phyloP scores from a whole-genome alignment of 2,888 invertebrate species.

The Augochlorella aurata region DNA sequence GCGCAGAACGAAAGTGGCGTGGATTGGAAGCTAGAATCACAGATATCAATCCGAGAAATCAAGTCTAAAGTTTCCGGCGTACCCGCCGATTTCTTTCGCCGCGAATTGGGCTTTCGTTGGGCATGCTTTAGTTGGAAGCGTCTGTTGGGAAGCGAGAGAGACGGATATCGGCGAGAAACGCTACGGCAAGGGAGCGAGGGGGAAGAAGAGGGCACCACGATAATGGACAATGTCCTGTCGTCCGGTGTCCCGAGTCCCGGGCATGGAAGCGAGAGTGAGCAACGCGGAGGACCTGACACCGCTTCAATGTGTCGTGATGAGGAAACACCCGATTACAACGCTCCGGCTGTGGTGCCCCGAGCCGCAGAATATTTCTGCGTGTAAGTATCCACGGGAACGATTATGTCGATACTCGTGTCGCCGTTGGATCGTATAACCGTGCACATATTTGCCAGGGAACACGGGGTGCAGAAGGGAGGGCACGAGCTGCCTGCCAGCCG shows the following conservation, averaged over 20 bases:
- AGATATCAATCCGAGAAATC: too few relatives aligned
- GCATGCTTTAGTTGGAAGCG: too few relatives aligned
- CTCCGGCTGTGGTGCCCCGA: conserved; percentile 38
- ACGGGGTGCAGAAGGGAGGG: conserved; percentile 14
- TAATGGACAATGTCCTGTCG: conserved; percentile 81
- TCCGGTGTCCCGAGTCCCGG: conserved; percentile 72
- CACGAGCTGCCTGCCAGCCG: neutral
- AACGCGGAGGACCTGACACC: conserved; percentile 75
- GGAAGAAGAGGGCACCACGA: conserved; percentile 47
- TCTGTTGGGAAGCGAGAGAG: neutral
- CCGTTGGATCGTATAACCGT: conserved; percentile 47
- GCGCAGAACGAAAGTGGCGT: too few relatives aligned
- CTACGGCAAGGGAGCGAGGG: neutral
- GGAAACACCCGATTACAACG: conserved; percentile 80
- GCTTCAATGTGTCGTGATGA: conserved; percentile 77
- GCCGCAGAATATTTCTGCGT: conserved; percentile 63
- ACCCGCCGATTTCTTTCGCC: too few relatives aligned
- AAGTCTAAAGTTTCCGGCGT: too few relatives aligned
- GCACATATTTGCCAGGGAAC: conserved; percentile 45
- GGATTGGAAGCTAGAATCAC: too few relatives aligned
- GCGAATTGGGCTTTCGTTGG: too few relatives aligned
- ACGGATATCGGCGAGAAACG: conserved; percentile 21
- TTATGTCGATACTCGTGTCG: conserved; percentile 50
- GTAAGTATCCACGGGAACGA: conserved; percentile 53
- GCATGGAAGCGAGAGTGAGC: conserved; percentile 60